Base-by-base conservation (phyloP, 2,888 invertebrate genomes). In the Trissolcus brochymenae region DNA sequence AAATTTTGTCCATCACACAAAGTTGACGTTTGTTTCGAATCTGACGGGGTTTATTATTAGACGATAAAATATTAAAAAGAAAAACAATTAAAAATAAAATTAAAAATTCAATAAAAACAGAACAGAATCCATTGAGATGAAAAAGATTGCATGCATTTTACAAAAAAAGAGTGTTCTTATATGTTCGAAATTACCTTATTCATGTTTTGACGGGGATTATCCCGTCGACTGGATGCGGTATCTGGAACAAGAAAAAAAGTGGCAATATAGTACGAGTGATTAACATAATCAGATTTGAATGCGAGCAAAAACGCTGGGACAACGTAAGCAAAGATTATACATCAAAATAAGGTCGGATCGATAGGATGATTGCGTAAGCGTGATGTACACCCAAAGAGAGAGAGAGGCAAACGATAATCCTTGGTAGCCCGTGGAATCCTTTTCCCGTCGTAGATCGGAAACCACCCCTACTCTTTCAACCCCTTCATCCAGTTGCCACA, bases 201-300 rank as follows among this genome's bases (percentile, higher is more conserved):
- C 90, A 90, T 90, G 85, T 87, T 88, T 87, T 87, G 89, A 84
- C 87, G 88, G 88, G 88, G 86, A 85, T 82, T 85, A 80, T 87
- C 89, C 87, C 88, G 87, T 85, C 89, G 84, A 79, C 82, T 81
- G 72, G 84, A 84, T 82, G 86, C 83, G 84, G 86, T 87, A 87
- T 88, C 90, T 90, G 88, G 13, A 89, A 89, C 82, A 84, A 56
- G 83, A 78, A 81, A 81, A 77, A 77, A 68, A 76, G 41, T 40
- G 1, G 6, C 11, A 54, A 67, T 67, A 75, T 54, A 71, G 25
- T 40, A 61, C 6, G 19, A 40, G 16, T 46, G 46, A 41, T 53
- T 51, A 53, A 29, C 19, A 61, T 21, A 61, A 41, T 49, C 17
- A 41, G 13, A 64, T 16, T 64, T 19, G 19, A 54, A 54, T 53